Percentiles rank a stretch among this genome's conserved stretches.
Evolutionary conservation across 2,113 vertebrate species (phyloP).

Genomic region (Cercopithecus mona): DNA sequence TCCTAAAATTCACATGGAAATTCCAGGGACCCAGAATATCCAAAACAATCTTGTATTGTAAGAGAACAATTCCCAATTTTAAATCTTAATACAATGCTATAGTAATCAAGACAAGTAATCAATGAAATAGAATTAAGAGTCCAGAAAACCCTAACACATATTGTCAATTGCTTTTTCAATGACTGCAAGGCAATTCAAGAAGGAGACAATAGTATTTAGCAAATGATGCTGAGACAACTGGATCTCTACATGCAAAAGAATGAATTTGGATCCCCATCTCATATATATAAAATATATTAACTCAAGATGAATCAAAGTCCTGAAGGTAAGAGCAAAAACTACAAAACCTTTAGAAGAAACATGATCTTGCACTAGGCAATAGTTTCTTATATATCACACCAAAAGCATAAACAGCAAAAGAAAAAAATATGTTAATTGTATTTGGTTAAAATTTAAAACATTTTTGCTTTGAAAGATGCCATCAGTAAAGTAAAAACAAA

Average conservation of each 20-base stretch:
- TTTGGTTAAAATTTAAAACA: neutral
- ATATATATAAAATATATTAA: neutral
- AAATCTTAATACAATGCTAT: neutral
- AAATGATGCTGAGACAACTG: neutral
- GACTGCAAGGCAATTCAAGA: neutral
- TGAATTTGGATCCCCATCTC: neutral
- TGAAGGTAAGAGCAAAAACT: neutral
- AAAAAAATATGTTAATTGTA: neutral
- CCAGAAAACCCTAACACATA: neutral
- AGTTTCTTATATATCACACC: neutral
- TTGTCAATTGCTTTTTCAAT: neutral
- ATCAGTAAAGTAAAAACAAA: neutral
- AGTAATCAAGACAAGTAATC: neutral
- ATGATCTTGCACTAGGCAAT: neutral
- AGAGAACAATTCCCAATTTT: neutral
- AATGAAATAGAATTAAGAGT: neutral
- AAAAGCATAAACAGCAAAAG: neutral
- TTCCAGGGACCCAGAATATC: neutral
- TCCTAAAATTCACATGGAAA: neutral
- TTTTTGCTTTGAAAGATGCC: neutral
- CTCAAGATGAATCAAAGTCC: neutral
- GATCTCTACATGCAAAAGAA: neutral
- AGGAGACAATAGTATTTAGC: neutral
- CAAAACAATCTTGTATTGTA: neutral
- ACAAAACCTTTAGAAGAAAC: neutral